These are phyloP conservation scores for Ataeniobius toweri DNA, from an alignment of 2,797 vertebrate genomes.

Conservation along the genomic window DNA sequence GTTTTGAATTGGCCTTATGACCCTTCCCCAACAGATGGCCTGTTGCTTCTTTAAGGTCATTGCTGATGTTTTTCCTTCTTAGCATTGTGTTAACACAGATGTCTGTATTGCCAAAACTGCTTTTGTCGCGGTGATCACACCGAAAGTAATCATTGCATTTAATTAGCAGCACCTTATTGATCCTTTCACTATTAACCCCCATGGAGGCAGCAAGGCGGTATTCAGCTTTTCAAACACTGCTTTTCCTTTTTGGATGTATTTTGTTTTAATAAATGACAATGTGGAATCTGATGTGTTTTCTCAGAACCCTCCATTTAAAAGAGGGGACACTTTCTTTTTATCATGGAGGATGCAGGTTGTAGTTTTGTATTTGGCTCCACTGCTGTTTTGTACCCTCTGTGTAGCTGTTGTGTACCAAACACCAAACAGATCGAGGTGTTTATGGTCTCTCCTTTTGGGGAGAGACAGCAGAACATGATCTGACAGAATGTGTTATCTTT, in stretches of 20 bases:
- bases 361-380: conserved; percentile 59
- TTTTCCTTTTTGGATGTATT: not conserved
- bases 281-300: not conserved
- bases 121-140: not conserved
- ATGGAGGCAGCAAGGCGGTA: not conserved
- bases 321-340: not conserved
- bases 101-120: not conserved
- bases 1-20: not conserved
- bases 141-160: not conserved
- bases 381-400: conserved; percentile 62
- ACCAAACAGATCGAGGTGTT: conserved; percentile 40
- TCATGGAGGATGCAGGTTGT: conserved; percentile 4
- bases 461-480: conserved; percentile 34
- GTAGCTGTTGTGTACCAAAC: conserved; percentile 48
- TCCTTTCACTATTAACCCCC: not conserved
- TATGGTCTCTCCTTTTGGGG: conserved; percentile 33
- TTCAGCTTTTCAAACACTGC: not conserved
- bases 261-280: not conserved
- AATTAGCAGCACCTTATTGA: not conserved
- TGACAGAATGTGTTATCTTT: conserved; percentile 68
- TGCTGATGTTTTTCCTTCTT: not conserved
- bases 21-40: not conserved
- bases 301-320: not conserved
- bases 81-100: not conserved
- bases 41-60: not conserved